Evolutionary conservation across 2,113 vertebrate species (phyloP).

Genomic region (Pionites leucogaster): DNA sequence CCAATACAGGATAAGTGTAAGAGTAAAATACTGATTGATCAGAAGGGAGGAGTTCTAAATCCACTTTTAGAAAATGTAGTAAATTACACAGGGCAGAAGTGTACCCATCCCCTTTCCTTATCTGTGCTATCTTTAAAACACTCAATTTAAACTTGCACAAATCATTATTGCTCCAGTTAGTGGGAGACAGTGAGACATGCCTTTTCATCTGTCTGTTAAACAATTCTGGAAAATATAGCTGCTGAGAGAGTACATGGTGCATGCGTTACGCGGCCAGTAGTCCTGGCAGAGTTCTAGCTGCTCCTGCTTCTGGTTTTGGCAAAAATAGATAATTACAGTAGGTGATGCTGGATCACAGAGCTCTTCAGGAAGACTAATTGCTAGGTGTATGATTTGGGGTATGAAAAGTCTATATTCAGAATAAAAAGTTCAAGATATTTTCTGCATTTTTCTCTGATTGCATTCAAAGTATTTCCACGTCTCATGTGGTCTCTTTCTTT

Average conservation of each 20-base stretch:
- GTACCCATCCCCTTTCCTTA: background rate
- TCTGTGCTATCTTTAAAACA: background rate
- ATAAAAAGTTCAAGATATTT: background rate
- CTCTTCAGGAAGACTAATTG: slow-evolving; percentile 5
- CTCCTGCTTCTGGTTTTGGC: background rate
- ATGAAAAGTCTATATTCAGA: background rate
- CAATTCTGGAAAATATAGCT: background rate
- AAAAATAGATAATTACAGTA: slow-evolving; percentile 25
- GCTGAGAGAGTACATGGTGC: background rate
- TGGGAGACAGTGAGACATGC: background rate
- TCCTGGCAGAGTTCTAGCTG: background rate
- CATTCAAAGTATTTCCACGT: background rate
- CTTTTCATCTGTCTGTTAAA: background rate
- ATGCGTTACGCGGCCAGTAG: background rate
- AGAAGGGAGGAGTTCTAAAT: background rate
- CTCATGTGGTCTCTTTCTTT: background rate
- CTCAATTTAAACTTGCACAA: background rate
- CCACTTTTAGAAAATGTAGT: background rate
- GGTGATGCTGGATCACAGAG: background rate
- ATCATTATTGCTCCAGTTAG: background rate
- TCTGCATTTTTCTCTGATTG: background rate
- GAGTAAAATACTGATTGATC: background rate
- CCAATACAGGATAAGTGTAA: background rate
- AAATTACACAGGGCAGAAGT: background rate
- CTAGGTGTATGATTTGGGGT: background rate